These are phyloP conservation scores for Papilio polyxenes DNA, from an alignment of 1,140 invertebrate species.

Conservation along the genomic window DNA sequence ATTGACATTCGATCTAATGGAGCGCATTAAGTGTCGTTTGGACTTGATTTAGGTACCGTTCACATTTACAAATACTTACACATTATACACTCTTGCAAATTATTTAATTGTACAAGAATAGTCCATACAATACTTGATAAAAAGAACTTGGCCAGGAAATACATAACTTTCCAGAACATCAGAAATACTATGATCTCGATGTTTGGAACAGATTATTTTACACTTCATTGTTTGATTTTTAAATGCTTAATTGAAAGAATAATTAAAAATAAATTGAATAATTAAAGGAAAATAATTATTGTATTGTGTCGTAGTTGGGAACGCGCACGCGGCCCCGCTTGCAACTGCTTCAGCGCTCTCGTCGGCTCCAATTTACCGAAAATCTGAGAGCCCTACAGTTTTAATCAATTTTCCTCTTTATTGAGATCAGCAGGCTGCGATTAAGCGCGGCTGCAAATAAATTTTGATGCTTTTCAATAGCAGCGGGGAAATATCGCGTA, in stretches of 20 bases:
- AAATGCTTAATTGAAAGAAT: neutral
- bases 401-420: conserved; percentile 39
- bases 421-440: conserved; percentile 37
- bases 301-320: conserved; percentile 35
- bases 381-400: conserved; percentile 46
- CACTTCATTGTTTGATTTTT: neutral
- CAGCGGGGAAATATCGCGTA: conserved; percentile 17
- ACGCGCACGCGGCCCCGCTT: conserved; percentile 25
- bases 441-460: conserved; percentile 35
- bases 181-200: no score
- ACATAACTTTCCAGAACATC: no score
- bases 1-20: conserved; percentile 58
- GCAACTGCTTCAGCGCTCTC: conserved; percentile 40
- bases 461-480: conserved; percentile 27
- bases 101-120: no score
- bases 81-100: conserved; percentile 8
- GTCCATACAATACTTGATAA: no score
- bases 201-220: no score
- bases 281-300: neutral
- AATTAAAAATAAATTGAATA: neutral
- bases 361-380: conserved; percentile 49
- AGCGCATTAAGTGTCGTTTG: conserved; percentile 46
- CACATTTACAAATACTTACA: conserved; percentile 21
- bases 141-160: no score
- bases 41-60: conserved; percentile 36